phyloP scores from a whole-genome alignment of 2,797 vertebrate species.

The Bradypodion ventrale region DNA sequence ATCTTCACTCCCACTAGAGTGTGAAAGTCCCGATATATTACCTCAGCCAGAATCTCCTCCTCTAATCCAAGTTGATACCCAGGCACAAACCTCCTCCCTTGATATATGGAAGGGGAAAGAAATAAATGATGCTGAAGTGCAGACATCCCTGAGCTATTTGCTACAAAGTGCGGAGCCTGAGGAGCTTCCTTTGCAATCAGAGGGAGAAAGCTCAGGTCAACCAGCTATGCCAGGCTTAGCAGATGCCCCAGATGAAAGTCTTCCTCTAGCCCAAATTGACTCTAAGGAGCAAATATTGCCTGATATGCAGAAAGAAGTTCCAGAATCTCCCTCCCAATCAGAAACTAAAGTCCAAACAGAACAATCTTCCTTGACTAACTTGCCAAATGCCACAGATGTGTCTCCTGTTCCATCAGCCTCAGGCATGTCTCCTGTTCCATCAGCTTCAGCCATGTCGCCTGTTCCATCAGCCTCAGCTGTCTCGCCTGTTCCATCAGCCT shows the following conservation, averaged over 20 bases:
- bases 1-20: not conserved
- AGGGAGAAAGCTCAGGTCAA: not conserved
- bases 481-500: not conserved
- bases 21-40: not conserved
- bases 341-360: not conserved
- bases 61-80: not conserved
- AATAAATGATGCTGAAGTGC: not conserved
- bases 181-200: not conserved
- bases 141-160: conserved; percentile 7
- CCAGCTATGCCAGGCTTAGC: not conserved
- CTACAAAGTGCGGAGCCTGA: not conserved
- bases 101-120: conserved; percentile 1
- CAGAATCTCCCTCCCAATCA: not conserved
- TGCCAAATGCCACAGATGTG: not conserved
- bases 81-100: conserved; percentile 13
- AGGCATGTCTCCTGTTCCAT: not conserved
- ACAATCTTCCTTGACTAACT: not conserved
- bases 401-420: not conserved
- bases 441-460: not conserved
- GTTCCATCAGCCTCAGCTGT: not conserved
- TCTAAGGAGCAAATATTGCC: not conserved
- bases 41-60: not conserved
- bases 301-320: not conserved
- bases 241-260: not conserved
- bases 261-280: not conserved